A percentile compares a stretch with the other conserved stretches of the same genome.
These are phyloP conservation scores for Bombus impatiens DNA, from an alignment of 1,140 invertebrate genomes.

Conservation along the genomic window DNA sequence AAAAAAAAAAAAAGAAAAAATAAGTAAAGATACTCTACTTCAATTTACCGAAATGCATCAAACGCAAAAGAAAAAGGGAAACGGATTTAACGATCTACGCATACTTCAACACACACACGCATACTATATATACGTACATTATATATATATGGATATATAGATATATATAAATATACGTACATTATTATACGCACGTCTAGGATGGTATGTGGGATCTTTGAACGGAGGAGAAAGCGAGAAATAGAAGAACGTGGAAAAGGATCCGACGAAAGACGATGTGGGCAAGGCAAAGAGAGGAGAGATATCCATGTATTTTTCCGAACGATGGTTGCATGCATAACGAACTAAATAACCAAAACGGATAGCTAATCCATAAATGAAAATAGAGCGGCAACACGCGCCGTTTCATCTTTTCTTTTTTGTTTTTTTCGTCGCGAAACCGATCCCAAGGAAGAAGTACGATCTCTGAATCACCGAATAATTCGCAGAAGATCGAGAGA, in stretches of 20 bases:
- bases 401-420: conserved; percentile 27
- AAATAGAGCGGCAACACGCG: conserved; percentile 47
- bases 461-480: conserved; percentile 6
- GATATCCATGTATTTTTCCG: conserved; percentile 28
- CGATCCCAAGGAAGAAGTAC: conserved; percentile 22
- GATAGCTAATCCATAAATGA: conserved; percentile 9
- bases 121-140: conserved; percentile 42
- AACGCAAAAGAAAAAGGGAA: not conserved
- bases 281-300: conserved; percentile 10
- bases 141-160: conserved; percentile 43
- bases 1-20: not conserved
- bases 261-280: not conserved
- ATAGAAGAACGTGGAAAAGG: not conserved
- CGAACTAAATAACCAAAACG: conserved; percentile 31
- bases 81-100: conserved; percentile 47
- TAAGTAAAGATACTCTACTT: not conserved
- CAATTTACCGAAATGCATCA: conserved; percentile 10
- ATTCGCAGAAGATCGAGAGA: conserved; percentile 4
- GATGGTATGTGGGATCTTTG: conserved; percentile 14
- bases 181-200: conserved; percentile 60
- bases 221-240: not conserved
- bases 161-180: conserved; percentile 61
- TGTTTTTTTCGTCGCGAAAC: not conserved
- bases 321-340: conserved; percentile 59
- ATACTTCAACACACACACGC: conserved; percentile 44